Evolutionary conservation across 2,888 invertebrate genomes (phyloP), one percentile per base, ranked within the genome.

Genomic region (Melieria crassipennis): DNA sequence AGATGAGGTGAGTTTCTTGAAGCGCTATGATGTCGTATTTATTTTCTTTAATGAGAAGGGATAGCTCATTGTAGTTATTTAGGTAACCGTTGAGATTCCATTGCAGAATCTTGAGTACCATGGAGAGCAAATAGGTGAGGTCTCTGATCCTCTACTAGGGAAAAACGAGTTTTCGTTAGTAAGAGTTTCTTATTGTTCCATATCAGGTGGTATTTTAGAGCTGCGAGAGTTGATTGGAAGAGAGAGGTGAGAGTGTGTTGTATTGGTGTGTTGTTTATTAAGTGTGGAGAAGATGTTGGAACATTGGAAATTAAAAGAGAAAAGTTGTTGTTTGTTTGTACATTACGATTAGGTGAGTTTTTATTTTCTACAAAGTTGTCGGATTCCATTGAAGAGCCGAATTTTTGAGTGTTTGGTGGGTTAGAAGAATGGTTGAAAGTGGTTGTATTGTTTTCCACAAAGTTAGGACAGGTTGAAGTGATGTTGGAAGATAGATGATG

Each of bases 71-170:
- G 13, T 47, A 62, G 48, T 62, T 62, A 13, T 62, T 62, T 13
- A n/a, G 46, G 16, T 62, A 62, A 13, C 47, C 62, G 30, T 62
- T 47, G 48, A 62, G 47, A 47, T 62, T 62, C 61, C 62, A 62
- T 13, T 62, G 62, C 7, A 62, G 47, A 62, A 62, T 62, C 62
- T 62, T 62, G 16, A 62, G 13, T 46, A 62, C 62, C 62, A 62
- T 62, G 11, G 9, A 55, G 7, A 11, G 16, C 16, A 11, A 13
- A 7, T 57, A 10, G 42, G 57, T 5, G 11, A 9, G 5, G 57
- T 5, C 30, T 57, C 10, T 30, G 57, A 57, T 30, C 0, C 57
- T 57, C 16, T 57, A 57, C 16, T 16, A 57, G 6, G 30, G 57
- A 57, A 57, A 11, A 55, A 55, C 57, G 4, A 10, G 4, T 57